A percentile compares a stretch with the other conserved stretches of the same genome.
phyloP scores from a whole-genome alignment of 1,140 invertebrate species.

The Venustaconcha ellipsiformis region DNA sequence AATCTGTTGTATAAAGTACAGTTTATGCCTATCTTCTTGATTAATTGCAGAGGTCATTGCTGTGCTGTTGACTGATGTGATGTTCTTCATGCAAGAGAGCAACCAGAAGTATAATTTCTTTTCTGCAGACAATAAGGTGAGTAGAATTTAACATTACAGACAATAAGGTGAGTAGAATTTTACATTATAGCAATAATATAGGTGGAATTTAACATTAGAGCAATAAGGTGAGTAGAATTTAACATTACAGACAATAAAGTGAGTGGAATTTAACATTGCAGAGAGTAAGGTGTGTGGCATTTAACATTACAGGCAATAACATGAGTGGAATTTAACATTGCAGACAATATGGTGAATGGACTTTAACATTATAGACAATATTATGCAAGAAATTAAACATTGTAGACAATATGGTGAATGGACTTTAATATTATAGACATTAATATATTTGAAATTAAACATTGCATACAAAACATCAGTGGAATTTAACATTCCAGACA shows the following conservation, averaged over 20 bases:
- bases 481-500: conserved; percentile 57
- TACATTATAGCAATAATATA: no score
- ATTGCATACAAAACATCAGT: conserved; percentile 71
- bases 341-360: conserved; percentile 71
- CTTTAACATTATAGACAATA: no score
- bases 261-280: no score
- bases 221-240: conserved; percentile 1
- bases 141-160: neutral
- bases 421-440: no score
- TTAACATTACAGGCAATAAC: no score
- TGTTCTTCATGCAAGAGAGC: conserved; percentile 91
- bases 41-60: conserved; percentile 78
- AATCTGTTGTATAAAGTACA: no score
- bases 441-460: no score
- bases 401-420: conserved; percentile 71
- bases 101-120: conserved; percentile 77
- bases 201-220: no score
- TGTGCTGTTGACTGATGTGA: conserved; percentile 89
- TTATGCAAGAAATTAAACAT: no score
- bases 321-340: conserved; percentile 3
- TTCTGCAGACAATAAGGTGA: conserved; percentile 72
- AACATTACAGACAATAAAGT: no score
- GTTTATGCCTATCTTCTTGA: no score
- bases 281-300: conserved; percentile 30
- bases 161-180: conserved; percentile 2